Conservation (phyloP, 2,888 invertebrate species). For the Zaprionus lineosus region DNA sequence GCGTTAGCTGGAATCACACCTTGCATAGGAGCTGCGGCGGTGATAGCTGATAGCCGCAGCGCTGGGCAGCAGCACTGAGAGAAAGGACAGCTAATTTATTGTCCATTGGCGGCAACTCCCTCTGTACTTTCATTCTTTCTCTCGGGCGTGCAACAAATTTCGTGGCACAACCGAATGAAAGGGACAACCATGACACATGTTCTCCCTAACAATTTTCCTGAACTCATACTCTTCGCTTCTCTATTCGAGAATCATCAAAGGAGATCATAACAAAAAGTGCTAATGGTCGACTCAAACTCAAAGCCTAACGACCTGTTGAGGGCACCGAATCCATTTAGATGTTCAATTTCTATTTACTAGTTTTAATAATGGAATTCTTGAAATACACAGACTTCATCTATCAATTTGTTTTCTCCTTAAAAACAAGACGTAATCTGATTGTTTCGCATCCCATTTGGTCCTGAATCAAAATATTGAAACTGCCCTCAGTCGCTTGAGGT, state of each 20-base stretch:
- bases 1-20: constrained; percentile 71
- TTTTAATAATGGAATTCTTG: too few species aligned
- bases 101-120: constrained; percentile 50
- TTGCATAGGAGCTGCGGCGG: constrained; percentile 31
- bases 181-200: constrained; percentile 15
- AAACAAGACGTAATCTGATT: too few species aligned
- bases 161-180: constrained; percentile 29
- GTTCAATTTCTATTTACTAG: too few species aligned
- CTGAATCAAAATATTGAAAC: too few species aligned
- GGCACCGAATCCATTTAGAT: too few species aligned
- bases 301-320: too few species aligned
- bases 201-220: not conserved
- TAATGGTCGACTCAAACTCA: too few species aligned
- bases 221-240: too few species aligned
- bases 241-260: constrained; percentile 29
- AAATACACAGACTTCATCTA: too few species aligned
- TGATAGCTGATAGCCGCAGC: not conserved
- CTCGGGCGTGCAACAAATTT: constrained; percentile 55
- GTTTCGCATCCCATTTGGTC: too few species aligned
- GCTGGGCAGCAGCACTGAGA: constrained; percentile 2
- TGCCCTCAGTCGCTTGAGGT: too few species aligned
- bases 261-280: constrained; percentile 39
- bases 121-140: constrained; percentile 49
- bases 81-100: constrained; percentile 44
- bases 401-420: too few species aligned